Evolutionary conservation across 2,797 vertebrate genomes (phyloP).

Genomic region (Mus caroli): DNA sequence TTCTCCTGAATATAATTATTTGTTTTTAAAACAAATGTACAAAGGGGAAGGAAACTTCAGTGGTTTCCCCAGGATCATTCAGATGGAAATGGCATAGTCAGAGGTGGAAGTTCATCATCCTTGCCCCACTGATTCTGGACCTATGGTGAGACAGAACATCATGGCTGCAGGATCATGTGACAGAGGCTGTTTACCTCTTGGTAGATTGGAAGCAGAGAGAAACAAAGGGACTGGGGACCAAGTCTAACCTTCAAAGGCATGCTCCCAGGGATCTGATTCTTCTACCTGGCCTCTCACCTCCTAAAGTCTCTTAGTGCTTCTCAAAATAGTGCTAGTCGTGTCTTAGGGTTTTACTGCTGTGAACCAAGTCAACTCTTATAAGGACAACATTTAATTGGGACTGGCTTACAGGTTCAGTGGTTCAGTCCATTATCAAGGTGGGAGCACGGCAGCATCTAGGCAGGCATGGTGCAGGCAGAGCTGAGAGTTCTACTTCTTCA

Average conservation of each 20-base stretch:
- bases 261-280: not conserved
- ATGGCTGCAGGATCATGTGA: not conserved
- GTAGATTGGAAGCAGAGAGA: not conserved
- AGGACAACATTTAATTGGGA: too few species aligned
- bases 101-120: not conserved
- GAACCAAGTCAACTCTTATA: too few species aligned
- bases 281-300: not conserved
- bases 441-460: too few species aligned
- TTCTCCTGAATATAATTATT: constrained; percentile 39
- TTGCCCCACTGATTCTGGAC: not conserved
- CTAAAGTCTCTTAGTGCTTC: not conserved
- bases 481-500: too few species aligned
- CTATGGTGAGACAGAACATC: not conserved
- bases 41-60: not conserved
- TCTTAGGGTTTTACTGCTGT: too few species aligned
- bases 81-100: constrained; percentile 1
- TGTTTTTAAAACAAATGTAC: constrained; percentile 39
- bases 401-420: too few species aligned
- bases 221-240: too few species aligned
- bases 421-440: too few species aligned
- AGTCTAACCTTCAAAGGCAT: not conserved
- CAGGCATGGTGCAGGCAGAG: too few species aligned
- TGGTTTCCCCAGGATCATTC: not conserved
- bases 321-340: not conserved
- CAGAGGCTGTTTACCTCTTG: not conserved